These are phyloP conservation scores for Sphenopsis melanotis DNA, from an alignment of 2,797 vertebrate species.

Conservation along the genomic window DNA sequence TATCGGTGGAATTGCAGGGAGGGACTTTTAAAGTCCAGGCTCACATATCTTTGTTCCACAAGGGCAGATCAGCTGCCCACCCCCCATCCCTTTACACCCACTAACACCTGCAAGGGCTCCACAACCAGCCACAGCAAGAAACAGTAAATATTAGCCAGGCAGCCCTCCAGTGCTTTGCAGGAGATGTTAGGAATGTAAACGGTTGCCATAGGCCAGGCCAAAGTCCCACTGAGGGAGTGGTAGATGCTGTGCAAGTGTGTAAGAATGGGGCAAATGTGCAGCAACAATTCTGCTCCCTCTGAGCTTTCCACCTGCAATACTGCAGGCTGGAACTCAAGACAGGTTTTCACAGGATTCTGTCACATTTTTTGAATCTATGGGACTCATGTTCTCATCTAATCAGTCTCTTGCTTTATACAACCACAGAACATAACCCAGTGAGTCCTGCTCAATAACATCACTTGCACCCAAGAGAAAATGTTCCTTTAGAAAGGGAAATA, in stretches of 20 bases:
- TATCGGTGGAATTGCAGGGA: background rate
- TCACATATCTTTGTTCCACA: background rate
- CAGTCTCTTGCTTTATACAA: background rate
- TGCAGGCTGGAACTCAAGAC: fast-evolving
- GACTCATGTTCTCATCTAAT: background rate
- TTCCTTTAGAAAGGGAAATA: background rate
- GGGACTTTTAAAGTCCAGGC: background rate
- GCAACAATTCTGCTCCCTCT: background rate
- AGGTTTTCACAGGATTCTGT: background rate
- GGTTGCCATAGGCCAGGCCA: background rate
- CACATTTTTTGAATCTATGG: background rate
- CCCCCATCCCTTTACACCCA: background rate
- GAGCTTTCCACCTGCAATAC: background rate
- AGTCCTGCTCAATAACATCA: background rate
- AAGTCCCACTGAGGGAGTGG: background rate
- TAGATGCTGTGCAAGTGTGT: background rate
- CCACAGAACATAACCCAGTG: background rate
- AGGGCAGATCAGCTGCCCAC: background rate
- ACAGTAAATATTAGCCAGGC: constrained; percentile 2
- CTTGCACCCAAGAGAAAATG: background rate
- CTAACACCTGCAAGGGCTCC: background rate
- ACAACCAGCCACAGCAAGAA: background rate
- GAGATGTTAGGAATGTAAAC: background rate
- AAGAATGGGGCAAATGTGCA: background rate
- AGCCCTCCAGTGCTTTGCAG: background rate